Conservation (phyloP, 1,140 invertebrate species). For the Harpegnathos saltator region DNA sequence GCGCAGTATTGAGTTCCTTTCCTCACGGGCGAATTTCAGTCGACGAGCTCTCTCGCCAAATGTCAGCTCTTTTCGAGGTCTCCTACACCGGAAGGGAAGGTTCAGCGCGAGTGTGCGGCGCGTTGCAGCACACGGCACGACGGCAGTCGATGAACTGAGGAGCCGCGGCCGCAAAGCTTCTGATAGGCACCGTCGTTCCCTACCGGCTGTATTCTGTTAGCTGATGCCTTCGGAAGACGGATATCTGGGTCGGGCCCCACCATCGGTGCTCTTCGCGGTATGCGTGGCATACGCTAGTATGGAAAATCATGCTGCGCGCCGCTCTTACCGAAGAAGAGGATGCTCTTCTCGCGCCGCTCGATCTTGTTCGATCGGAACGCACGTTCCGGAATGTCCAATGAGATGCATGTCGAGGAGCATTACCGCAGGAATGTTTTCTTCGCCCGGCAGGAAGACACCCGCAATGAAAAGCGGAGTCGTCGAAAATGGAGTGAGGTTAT, state of each 20-base stretch:
- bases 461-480: background rate
- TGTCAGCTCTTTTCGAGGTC: too few species aligned
- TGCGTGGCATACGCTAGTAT: constrained; percentile 39
- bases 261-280: constrained; percentile 55
- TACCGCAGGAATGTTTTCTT: constrained; percentile 14
- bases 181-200: constrained; percentile 73
- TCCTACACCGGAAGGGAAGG: too few species aligned
- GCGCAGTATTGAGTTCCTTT: too few species aligned
- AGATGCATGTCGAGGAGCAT: constrained; percentile 2
- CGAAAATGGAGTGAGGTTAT: background rate
- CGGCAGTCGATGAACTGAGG: constrained; percentile 81
- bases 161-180: constrained; percentile 68
- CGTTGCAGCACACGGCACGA: constrained; percentile 68
- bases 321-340: background rate
- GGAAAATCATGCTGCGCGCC: constrained; percentile 30
- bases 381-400: constrained; percentile 31
- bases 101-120: background rate
- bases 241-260: constrained; percentile 85
- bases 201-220: constrained; percentile 64
- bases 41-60: too few species aligned
- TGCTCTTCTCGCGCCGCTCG: constrained; percentile 17
- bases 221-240: constrained; percentile 81
- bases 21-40: too few species aligned
- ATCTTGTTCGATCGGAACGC: constrained; percentile 57
- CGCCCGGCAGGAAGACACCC: background rate